A percentile compares a stretch with the other conserved stretches of the same genome.
These are phyloP conservation scores for Lacerta viridis DNA, from an alignment of 2,797 vertebrate species.

Conservation along the genomic window DNA sequence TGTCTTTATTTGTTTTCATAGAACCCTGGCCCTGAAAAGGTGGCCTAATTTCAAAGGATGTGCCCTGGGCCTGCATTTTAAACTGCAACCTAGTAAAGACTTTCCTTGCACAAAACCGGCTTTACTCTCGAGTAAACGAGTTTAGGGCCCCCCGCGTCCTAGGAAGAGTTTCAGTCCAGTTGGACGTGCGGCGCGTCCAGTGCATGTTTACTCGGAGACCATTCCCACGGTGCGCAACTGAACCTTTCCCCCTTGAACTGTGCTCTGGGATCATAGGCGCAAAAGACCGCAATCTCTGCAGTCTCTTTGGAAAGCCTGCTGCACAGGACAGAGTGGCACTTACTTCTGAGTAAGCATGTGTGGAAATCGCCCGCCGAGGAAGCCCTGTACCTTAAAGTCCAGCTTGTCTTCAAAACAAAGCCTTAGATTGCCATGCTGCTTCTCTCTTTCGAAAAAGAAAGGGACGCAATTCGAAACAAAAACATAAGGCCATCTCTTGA, in stretches of 20 bases:
- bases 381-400: background rate
- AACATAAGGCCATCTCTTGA: too few relatives aligned
- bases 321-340: background rate
- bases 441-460: too few relatives aligned
- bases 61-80: too few relatives aligned
- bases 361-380: background rate
- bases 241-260: background rate
- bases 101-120: too few relatives aligned
- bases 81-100: background rate
- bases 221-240: background rate
- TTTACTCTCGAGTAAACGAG: background rate
- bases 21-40: background rate
- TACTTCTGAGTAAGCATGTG: background rate
- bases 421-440: too few relatives aligned
- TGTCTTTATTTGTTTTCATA: background rate
- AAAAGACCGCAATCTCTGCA: background rate
- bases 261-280: background rate
- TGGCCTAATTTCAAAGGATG: background rate
- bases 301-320: background rate
- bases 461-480: too few relatives aligned
- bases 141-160: too few relatives aligned
- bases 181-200: background rate
- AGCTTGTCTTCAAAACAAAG: background rate
- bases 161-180: too few relatives aligned
- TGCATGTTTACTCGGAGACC: background rate